Evolutionary conservation across 2,113 vertebrate genomes (phyloP).

Genomic region (Neopipo cinnamomea): DNA sequence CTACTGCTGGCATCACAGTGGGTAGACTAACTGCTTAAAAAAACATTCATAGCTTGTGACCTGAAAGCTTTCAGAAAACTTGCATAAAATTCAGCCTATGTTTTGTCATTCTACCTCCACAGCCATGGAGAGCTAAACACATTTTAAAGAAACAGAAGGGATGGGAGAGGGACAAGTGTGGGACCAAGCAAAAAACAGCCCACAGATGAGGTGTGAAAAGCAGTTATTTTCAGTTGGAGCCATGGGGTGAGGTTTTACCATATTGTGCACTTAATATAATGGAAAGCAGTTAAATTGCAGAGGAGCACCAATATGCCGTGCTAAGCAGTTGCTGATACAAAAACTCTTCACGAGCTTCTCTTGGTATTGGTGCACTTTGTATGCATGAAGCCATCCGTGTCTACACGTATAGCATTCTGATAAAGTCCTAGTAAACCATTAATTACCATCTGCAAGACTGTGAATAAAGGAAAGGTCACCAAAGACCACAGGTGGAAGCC

Average conservation of each 20-base stretch:
- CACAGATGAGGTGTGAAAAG: not conserved
- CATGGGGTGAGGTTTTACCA: not conserved
- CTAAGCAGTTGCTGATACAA: not conserved
- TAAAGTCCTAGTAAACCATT: not conserved
- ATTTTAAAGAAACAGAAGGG: not conserved
- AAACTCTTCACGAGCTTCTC: not conserved
- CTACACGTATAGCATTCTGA: not conserved
- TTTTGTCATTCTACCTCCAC: not conserved
- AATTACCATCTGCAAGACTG: not conserved
- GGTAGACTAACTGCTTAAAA: not conserved
- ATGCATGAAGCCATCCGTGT: not conserved
- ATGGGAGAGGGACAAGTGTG: not conserved
- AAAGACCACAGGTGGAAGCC: not conserved
- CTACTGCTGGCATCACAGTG: not conserved
- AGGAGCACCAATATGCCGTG: not conserved
- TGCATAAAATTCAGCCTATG: not conserved
- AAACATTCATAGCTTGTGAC: not conserved
- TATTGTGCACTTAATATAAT: not conserved
- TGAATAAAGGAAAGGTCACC: not conserved
- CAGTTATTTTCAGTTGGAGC: conserved; percentile 8
- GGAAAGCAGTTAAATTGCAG: not conserved
- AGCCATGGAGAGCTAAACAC: not conserved
- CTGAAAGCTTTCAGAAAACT: not conserved
- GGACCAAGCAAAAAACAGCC: not conserved
- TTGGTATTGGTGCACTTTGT: not conserved